Evolutionary conservation across 2,888 invertebrate genomes (phyloP).

Genomic region (Pimpla rufipes): DNA sequence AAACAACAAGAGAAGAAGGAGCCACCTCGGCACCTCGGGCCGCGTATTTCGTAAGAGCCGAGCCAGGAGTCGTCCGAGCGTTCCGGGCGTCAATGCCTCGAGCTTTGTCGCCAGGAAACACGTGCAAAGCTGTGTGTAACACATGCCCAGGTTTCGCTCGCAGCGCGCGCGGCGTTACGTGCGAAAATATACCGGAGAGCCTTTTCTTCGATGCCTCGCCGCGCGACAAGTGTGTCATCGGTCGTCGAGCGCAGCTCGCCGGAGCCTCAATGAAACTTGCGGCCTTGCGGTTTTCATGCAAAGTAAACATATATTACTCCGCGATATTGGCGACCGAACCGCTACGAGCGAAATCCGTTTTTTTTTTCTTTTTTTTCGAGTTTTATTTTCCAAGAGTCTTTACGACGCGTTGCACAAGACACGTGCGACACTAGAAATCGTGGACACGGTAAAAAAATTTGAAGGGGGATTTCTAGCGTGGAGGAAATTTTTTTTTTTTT

Average conservation of each 20-base stretch:
- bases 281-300: slow-evolving; percentile 44
- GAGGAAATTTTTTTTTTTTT: too few relatives aligned
- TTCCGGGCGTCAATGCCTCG: background rate
- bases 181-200: slow-evolving; percentile 3
- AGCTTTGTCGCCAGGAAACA: slow-evolving; percentile 29
- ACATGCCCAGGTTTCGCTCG: background rate
- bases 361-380: background rate
- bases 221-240: slow-evolving; percentile 40
- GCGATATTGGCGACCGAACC: slow-evolving; percentile 6
- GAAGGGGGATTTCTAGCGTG: too few relatives aligned
- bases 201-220: slow-evolving; percentile 20
- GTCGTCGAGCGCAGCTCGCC: background rate
- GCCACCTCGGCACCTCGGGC: background rate
- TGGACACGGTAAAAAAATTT: too few relatives aligned
- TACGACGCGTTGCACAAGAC: background rate
- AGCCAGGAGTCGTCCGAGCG: background rate
- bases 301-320: slow-evolving; percentile 47
- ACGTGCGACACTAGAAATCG: background rate
- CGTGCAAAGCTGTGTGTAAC: slow-evolving; percentile 4
- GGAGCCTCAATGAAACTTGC: slow-evolving; percentile 35
- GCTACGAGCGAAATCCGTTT: background rate
- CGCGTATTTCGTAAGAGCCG: slow-evolving; percentile 31
- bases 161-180: background rate
- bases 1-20: slow-evolving; percentile 12
- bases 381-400: background rate